Percentiles rank a stretch among this genome's conserved stretches.
These are phyloP conservation scores for Sceloporus undulatus DNA, from an alignment of 2,113 vertebrate species.

Conservation along the genomic window DNA sequence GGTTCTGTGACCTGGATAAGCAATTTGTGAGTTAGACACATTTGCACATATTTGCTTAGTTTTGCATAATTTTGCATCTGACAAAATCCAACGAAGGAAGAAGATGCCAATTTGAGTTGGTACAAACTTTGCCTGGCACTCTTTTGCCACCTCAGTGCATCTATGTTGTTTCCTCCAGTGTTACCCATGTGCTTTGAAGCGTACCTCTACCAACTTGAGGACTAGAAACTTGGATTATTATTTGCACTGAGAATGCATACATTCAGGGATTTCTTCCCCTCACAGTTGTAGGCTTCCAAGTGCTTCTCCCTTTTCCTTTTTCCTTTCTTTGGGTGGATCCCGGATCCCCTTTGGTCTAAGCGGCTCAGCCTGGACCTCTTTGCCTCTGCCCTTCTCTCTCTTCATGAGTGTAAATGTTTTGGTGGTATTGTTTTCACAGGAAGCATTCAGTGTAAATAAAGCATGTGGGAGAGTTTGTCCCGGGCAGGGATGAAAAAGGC, in stretches of 20 bases:
- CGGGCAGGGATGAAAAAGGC: slow-evolving; percentile 83
- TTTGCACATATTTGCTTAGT: slow-evolving; percentile 22
- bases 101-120: neutral
- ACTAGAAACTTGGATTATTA: neutral
- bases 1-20: slow-evolving; percentile 5
- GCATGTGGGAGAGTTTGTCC: slow-evolving; percentile 82
- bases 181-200: no score
- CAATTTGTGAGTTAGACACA: neutral
- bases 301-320: neutral
- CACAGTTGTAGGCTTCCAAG: neutral
- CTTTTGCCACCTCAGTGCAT: neutral
- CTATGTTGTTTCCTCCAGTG: neutral
- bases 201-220: neutral
- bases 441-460: slow-evolving; percentile 94
- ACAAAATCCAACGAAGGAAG: neutral
- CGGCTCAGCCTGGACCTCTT: neutral
- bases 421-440: slow-evolving; percentile 95
- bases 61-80: neutral
- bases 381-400: slow-evolving; percentile 19
- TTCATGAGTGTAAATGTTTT: slow-evolving; percentile 74
- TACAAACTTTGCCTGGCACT: no score
- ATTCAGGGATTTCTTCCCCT: neutral
- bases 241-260: neutral
- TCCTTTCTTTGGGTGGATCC: neutral
- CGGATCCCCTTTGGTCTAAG: neutral